Evolutionary conservation across 2,888 invertebrate genomes (phyloP).

Genomic region (Theretra japonica): DNA sequence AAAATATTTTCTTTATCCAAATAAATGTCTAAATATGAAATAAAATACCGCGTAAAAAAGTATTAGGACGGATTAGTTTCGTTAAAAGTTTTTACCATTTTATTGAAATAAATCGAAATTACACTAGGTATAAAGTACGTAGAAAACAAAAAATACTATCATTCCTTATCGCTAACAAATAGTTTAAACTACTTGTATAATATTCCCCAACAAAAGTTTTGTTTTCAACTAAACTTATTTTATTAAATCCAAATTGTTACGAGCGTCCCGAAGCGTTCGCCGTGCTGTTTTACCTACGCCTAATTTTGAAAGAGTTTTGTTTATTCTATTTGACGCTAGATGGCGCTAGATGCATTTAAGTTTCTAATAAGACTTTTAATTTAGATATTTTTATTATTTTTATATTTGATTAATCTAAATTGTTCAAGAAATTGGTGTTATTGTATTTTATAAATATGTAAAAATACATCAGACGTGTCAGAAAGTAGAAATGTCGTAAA

Average conservation of each 20-base stretch:
- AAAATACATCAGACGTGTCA: too few species aligned
- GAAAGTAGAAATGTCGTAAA: too few species aligned
- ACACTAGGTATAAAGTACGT: too few species aligned
- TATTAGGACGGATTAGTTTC: too few species aligned
- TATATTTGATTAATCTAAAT: not conserved
- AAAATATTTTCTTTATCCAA: too few species aligned
- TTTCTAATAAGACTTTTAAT: conserved; percentile 15
- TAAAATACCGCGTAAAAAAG: too few species aligned
- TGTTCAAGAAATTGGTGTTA: too few species aligned
- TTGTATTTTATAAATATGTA: too few species aligned
- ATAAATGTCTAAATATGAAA: too few species aligned
- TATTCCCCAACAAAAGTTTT: conserved; percentile 7
- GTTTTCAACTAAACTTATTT: conserved; percentile 2
- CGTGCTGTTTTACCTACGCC: conserved; percentile 67
- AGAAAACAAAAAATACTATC: not conserved
- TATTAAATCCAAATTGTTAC: not conserved
- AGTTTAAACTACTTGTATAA: not conserved
- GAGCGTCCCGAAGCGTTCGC: conserved; percentile 60
- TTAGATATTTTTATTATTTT: not conserved
- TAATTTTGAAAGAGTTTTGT: not conserved
- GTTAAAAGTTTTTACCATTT: too few species aligned
- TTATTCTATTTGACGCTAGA: conserved; percentile 60
- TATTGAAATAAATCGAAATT: too few species aligned
- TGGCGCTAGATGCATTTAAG: conserved; percentile 23
- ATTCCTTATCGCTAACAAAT: too few species aligned